Percentiles rank a stretch among this genome's conserved stretches.
Conservation (phyloP, 2,888 invertebrate species). For the Aradus depressus region DNA sequence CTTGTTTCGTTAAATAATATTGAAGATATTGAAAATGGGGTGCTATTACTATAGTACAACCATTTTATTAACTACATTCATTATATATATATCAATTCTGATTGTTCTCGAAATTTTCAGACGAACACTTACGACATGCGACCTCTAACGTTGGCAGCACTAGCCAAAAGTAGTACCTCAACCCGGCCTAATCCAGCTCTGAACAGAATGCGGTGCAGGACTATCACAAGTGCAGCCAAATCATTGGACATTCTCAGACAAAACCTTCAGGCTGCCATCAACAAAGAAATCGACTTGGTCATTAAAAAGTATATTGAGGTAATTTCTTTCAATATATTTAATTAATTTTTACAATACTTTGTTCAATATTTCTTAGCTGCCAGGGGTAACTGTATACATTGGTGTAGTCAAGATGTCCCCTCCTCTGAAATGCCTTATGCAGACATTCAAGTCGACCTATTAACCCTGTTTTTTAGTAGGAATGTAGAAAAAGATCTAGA, state of each 20-base stretch:
- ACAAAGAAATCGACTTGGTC: conserved; percentile 64
- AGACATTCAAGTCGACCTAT: too few species aligned
- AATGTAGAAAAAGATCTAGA: too few species aligned
- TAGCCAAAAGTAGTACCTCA: conserved; percentile 30
- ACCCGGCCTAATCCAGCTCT: conserved; percentile 32
- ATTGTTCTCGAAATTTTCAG: conserved; percentile 32
- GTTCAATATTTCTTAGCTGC: too few species aligned
- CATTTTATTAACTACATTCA: too few species aligned
- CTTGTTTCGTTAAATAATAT: too few species aligned
- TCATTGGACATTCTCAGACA: conserved; percentile 62
- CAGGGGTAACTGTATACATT: too few species aligned
- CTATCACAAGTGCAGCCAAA: conserved; percentile 53
- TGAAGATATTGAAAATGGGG: too few species aligned
- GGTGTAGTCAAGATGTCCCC: too few species aligned
- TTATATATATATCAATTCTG: background rate
- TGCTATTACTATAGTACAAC: too few species aligned
- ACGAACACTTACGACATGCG: conserved; percentile 54
- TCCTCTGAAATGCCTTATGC: too few species aligned
- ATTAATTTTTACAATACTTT: too few species aligned
- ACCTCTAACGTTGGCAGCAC: conserved; percentile 58
- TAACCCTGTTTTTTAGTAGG: too few species aligned
- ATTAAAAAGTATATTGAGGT: conserved; percentile 68
- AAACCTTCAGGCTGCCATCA: conserved; percentile 64
- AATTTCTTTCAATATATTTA: conserved; percentile 24
- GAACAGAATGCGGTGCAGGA: conserved; percentile 38